Base-by-base conservation (phyloP, 2,113 vertebrate species). In the Perca schrenkii region DNA sequence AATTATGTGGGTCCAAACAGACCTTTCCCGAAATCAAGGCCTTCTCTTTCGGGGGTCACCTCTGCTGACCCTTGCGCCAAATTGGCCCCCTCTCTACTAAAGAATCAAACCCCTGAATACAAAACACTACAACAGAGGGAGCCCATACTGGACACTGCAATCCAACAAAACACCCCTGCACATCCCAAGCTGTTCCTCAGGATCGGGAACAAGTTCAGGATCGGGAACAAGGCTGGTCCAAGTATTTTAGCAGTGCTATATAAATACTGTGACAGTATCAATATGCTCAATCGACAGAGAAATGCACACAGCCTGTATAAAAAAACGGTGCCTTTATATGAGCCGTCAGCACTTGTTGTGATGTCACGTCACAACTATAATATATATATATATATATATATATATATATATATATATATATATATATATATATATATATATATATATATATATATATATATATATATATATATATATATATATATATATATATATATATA, bases 1-100 rank as follows among this genome's bases (percentile, higher is more conserved):
- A 77, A 92, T 91, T 91, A 93, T 40, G 47, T 60, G 46, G 53
- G 53, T 80, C 70, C 73, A 79, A 91, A 87, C 74, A 85, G 80
- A 80, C 70, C 86, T 77, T 52, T 69, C 74, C 66, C 6, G 12
- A 66, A 85, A 82, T 86, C 80, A 87, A 79, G 77, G 77, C 79
- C 79, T 58, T 65, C 67, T 86, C 70, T 49, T 49, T 82, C 21
- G 60, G 77, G 82, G 87, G 86, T 87, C 88, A 86, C 64, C 64
- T 65, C 54, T 3, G 11, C 74, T 77, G 53, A 84, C 66, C 77
- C 78, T 28, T 60, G 15, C 19, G 77, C 60, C 80, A 71, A 83
- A 71, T 34, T 11, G 65, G 50, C 62, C 57, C 10, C 53, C 15
- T 12, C 13, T 14, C 6, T 61, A 53, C 21, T 49, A 17, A 46